Conservation (phyloP, 2,113 vertebrate species). For the Phrynosoma blainvillii region DNA sequence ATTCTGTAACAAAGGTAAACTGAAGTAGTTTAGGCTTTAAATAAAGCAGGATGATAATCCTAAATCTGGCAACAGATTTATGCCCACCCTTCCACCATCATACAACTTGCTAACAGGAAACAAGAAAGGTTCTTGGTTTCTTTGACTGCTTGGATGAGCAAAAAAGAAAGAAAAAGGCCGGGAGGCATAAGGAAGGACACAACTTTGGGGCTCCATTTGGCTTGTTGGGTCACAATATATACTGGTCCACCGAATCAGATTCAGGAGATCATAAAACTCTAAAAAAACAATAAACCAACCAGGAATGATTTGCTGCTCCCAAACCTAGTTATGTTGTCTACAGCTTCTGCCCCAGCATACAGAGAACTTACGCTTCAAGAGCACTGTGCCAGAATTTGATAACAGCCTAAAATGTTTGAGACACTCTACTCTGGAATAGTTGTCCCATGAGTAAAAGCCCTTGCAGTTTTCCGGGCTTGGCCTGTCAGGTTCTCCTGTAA, state of each 20-base stretch:
- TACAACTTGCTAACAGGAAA: too few relatives aligned
- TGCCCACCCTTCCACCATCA: neutral
- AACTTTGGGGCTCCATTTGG: neutral
- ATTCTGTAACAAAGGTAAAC: neutral
- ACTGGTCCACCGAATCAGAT: neutral
- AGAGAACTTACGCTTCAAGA: neutral
- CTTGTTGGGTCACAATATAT: too few relatives aligned
- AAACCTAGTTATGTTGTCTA: neutral
- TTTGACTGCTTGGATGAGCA: neutral
- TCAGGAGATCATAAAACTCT: neutral
- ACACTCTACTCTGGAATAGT: neutral
- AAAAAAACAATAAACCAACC: neutral
- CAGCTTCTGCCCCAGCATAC: neutral
- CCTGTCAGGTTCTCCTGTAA: constrained; percentile 45
- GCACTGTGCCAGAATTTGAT: neutral
- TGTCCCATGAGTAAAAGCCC: constrained; percentile 2
- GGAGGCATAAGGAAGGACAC: neutral
- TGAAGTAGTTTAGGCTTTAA: neutral
- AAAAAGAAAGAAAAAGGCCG: neutral
- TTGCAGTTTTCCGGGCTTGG: constrained; percentile 6
- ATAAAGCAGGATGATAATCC: neutral
- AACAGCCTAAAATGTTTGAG: neutral
- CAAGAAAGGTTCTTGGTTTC: neutral
- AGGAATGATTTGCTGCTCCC: neutral
- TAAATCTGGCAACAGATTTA: neutral